Percentiles rank a stretch among this genome's conserved stretches.
Conservation (phyloP, 2,113 vertebrate species). For the Halcyon malimbica region DNA sequence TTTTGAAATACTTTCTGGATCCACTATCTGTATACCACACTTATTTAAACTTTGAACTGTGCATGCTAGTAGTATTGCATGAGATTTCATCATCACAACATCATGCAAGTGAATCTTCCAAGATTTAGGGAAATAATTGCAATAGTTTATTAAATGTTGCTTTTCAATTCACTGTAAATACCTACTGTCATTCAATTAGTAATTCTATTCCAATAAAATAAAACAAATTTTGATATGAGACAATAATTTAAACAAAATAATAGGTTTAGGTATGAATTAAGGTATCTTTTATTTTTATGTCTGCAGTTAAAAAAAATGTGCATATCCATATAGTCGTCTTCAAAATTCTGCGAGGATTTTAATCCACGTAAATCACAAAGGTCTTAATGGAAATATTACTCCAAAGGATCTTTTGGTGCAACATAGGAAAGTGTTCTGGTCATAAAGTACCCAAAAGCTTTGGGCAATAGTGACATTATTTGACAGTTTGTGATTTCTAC, state of each 20-base stretch:
- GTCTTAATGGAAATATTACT: not conserved
- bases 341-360: not conserved
- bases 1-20: not conserved
- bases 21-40: not conserved
- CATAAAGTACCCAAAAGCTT: not conserved
- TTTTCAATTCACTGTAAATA: not conserved
- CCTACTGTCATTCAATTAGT: not conserved
- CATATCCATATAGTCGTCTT: not conserved
- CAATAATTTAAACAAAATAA: not conserved
- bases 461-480: not conserved
- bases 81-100: slow-evolving; percentile 8
- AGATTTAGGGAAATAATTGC: not conserved
- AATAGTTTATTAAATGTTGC: slow-evolving; percentile 19
- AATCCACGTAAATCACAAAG: not conserved
- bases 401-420: not conserved
- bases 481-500: slow-evolving; percentile 1
- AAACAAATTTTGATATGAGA: not conserved
- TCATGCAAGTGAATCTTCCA: slow-evolving; percentile 29
- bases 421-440: not conserved
- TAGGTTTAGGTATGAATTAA: not conserved
- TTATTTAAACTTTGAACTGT: slow-evolving; percentile 9
- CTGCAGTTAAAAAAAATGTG: not conserved
- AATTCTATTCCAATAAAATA: not conserved
- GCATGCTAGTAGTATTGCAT: not conserved
- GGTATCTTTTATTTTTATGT: not conserved